These are phyloP conservation scores for Parazoanthus swiftii DNA, from an alignment of 92 coral and sea anemone genomes.

Conservation along the genomic window DNA sequence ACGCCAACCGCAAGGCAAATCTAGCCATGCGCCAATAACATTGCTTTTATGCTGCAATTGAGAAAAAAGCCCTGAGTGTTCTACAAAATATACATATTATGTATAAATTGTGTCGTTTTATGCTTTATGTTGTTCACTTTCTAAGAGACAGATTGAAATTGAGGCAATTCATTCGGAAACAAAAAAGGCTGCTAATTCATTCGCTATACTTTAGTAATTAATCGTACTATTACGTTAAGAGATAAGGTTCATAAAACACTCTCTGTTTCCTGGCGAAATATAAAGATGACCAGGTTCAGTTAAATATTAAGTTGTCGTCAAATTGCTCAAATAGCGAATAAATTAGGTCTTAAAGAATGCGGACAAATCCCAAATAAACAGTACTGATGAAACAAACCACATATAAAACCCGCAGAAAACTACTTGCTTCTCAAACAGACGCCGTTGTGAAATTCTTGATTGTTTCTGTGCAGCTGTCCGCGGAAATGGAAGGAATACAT, in stretches of 20 bases:
- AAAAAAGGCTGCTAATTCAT: conserved; percentile 1
- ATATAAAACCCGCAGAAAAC: neutral
- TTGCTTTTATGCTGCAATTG: neutral
- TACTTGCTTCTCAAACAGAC: neutral
- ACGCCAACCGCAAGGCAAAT: neutral
- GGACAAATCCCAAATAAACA: conserved; percentile 5
- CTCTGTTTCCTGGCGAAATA: neutral
- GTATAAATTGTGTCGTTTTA: neutral
- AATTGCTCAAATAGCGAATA: conserved; percentile 2
- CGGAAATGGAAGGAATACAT: conserved; percentile 12
- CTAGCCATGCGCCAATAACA: neutral
- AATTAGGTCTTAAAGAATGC: conserved; percentile 23
- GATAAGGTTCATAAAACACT: neutral
- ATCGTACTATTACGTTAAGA: conserved; percentile 20
- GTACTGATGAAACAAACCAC: neutral
- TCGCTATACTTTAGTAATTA: conserved; percentile 6
- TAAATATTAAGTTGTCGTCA: neutral
- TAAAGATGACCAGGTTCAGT: neutral
- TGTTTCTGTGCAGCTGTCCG: conserved; percentile 27
- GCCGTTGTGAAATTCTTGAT: conserved; percentile 3
- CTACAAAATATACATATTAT: neutral
- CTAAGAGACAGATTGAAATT: conserved; percentile 2
- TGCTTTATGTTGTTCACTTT: neutral
- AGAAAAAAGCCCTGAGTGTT: neutral
- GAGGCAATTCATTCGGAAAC: conserved; percentile 16